phyloP scores from a whole-genome alignment of 2,113 vertebrate genomes.

The Clarias magur region DNA sequence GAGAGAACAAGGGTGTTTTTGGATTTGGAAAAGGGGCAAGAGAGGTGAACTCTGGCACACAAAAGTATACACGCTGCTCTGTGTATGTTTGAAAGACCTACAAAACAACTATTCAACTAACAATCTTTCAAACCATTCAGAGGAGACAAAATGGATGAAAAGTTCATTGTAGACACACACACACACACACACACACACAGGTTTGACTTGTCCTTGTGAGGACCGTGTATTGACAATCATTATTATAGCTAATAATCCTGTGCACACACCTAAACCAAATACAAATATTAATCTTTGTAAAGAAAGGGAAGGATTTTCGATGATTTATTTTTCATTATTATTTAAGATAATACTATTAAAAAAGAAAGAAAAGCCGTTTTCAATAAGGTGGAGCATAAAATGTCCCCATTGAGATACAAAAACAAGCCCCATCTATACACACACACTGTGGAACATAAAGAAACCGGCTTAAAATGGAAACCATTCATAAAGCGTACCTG shows the following conservation, averaged over 20 bases:
- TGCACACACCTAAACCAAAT: neutral
- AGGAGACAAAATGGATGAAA: constrained; percentile 23
- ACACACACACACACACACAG: constrained; percentile 16
- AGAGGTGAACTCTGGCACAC: constrained; percentile 4
- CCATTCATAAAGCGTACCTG: neutral
- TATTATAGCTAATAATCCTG: neutral
- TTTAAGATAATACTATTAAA: neutral
- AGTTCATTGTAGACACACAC: neutral
- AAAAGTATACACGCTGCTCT: constrained; percentile 50
- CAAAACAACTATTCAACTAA: constrained; percentile 45
- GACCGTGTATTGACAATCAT: neutral
- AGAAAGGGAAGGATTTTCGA: neutral
- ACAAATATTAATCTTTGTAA: neutral
- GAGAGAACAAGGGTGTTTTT: neutral
- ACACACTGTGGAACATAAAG: neutral
- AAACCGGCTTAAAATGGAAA: neutral
- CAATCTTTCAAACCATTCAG: constrained; percentile 52
- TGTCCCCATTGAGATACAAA: neutral
- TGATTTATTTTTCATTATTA: neutral
- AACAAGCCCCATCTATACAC: neutral
- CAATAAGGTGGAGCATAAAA: neutral
- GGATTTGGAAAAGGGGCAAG: neutral
- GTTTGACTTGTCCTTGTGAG: neutral
- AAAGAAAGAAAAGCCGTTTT: neutral
- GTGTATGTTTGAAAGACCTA: constrained; percentile 39